These are phyloP conservation scores for Scaptomyza parva DNA, from an alignment of 2,888 invertebrate genomes.

Conservation along the genomic window DNA sequence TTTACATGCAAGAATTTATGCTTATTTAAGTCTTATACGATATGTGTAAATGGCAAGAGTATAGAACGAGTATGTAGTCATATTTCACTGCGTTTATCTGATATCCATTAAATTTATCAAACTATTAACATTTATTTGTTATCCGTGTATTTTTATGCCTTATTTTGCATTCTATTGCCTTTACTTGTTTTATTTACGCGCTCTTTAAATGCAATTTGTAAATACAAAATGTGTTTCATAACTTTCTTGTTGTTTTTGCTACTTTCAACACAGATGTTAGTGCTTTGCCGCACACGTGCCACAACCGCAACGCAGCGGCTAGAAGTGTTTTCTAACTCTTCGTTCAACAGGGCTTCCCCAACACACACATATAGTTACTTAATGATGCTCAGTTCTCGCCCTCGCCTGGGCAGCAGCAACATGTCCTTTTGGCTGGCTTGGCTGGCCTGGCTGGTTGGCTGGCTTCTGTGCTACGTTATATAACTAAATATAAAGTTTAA, in stretches of 20 bases:
- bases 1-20: slow-evolving; percentile 24
- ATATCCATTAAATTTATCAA: too few species aligned
- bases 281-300: slow-evolving; percentile 52
- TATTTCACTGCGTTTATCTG: too few species aligned
- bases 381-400: slow-evolving; percentile 32
- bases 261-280: slow-evolving; percentile 38
- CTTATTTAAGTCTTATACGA: too few species aligned
- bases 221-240: slow-evolving; percentile 32
- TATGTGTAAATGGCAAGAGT: too few species aligned
- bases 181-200: slow-evolving; percentile 16
- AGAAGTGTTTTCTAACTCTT: slow-evolving; percentile 7
- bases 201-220: slow-evolving; percentile 45
- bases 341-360: neutral
- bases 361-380: slow-evolving; percentile 18
- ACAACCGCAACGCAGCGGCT: slow-evolving; percentile 49
- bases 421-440: slow-evolving; percentile 35
- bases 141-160: too few species aligned
- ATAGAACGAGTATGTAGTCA: too few species aligned
- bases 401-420: slow-evolving; percentile 9
- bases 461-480: neutral
- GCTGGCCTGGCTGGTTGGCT: slow-evolving; percentile 4
- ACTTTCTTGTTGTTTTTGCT: slow-evolving; percentile 12
- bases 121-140: slow-evolving; percentile 4
- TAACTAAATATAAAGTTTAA: slow-evolving; percentile 55
- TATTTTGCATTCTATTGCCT: neutral